Evolutionary conservation across 2,113 vertebrate genomes (phyloP).

Genomic region (Lepus americanus): DNA sequence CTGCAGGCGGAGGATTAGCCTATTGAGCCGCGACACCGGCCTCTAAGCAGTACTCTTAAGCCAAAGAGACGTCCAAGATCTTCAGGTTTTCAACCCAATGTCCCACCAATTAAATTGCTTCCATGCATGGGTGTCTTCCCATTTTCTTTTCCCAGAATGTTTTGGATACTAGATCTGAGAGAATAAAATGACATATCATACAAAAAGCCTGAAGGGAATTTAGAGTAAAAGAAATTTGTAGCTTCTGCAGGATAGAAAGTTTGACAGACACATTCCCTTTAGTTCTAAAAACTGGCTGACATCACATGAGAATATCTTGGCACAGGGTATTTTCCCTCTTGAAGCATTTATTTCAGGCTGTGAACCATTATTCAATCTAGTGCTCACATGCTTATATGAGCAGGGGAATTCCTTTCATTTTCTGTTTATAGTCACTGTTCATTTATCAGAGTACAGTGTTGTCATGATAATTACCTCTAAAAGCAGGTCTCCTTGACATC

Average conservation of each 20-base stretch:
- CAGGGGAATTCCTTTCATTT: neutral
- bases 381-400: neutral
- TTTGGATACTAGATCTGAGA: neutral
- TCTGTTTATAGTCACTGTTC: neutral
- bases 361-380: neutral
- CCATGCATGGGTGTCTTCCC: neutral
- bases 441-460: neutral
- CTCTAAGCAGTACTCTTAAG: neutral
- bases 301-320: neutral
- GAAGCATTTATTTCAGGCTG: constrained; percentile 16
- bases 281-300: neutral
- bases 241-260: neutral
- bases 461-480: constrained; percentile 2
- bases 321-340: neutral
- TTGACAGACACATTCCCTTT: neutral
- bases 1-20: no score
- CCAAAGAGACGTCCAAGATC: neutral
- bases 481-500: constrained; percentile 22
- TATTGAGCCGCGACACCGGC: no score
- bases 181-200: constrained; percentile 9
- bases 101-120: neutral
- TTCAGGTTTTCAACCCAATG: neutral
- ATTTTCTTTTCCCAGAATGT: neutral
- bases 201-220: neutral
- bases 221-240: neutral